phyloP scores from a whole-genome alignment of 2,888 invertebrate genomes.

The Polyploca ridens region DNA sequence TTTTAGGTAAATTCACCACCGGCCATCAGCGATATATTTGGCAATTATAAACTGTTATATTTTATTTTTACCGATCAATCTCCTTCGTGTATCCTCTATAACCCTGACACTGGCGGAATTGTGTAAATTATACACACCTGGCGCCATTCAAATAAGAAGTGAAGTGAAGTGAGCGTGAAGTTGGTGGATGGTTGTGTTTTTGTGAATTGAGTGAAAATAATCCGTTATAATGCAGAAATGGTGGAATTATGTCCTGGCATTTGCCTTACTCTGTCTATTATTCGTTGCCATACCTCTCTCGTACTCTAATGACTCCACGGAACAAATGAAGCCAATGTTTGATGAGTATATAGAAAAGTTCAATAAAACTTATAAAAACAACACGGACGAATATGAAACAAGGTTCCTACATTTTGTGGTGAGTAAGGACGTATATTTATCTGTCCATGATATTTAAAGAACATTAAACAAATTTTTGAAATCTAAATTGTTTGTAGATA shows the following conservation, averaged over 20 bases:
- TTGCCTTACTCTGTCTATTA: slow-evolving; percentile 63
- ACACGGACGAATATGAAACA: slow-evolving; percentile 73
- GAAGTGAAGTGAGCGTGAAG: slow-evolving; percentile 8
- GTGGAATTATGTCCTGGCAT: slow-evolving; percentile 70
- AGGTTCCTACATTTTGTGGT: slow-evolving; percentile 84
- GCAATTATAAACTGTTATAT: no score
- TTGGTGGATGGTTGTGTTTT: slow-evolving; percentile 26
- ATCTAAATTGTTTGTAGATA: no score
- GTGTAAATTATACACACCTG: no score
- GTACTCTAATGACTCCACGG: slow-evolving; percentile 44
- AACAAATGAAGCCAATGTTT: slow-evolving; percentile 68
- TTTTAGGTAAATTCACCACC: no score
- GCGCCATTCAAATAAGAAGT: no score
- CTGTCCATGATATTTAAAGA: no score
- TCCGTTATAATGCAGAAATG: slow-evolving; percentile 65
- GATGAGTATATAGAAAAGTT: slow-evolving; percentile 78
- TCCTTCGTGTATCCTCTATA: no score
- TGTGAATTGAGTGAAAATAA: slow-evolving; percentile 22
- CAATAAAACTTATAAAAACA: slow-evolving; percentile 81
- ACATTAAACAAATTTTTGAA: no score
- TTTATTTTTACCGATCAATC: no score
- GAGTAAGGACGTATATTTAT: slow-evolving; percentile 34
- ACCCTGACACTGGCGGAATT: no score
- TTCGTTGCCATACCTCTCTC: slow-evolving; percentile 69
- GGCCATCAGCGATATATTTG: no score